Evolutionary conservation across 2,888 invertebrate genomes (phyloP), one percentile per base, ranked within the genome.

Genomic region (Anaspis maculata): DNA sequence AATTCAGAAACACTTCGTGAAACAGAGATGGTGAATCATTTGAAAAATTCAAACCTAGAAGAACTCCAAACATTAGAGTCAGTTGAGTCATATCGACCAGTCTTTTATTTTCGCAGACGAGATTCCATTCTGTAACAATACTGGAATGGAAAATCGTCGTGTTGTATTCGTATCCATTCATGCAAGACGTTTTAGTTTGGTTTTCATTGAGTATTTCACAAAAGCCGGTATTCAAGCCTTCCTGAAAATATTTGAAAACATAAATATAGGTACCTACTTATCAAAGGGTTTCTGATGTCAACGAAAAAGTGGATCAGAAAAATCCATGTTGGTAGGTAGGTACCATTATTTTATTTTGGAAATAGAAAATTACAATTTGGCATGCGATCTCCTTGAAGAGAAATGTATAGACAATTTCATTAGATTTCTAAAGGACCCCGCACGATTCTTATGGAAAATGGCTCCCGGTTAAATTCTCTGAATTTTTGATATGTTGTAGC

Each of bases 71-170:
- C 77, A 79, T 79, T 57, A 78, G 68, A 2, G 71, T 60, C 19
- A 71, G 69, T 56, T 79, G 79, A 2, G 76, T 69, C 6, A 75
- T 66, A 51, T 77, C 74, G 25, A 72, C 63, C 41, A 73, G 57
- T 65, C 72, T 70, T 49, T 70, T 70, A 26, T 66, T 67, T 3
- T 69, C 67, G 53, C 80, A 80, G 11, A 80, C 76, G 41, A 80
- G 64, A 60, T 75, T 57, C 76, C 76, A 79, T 59, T 80, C 76
- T 1, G 78, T 75, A 16, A 73, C 70, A 23, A 83, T 80, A 6
- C 76, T 80, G 25, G 75, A 71, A 21, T 55, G 62, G 53, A 80
- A 79, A 23, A 71, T 51, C 15, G 67, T 68, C 13, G 56, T 61
- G 46, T 83, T 75, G 48, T 77, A 82, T 29, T 69, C 66, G 56